phyloP scores from a whole-genome alignment of 2,113 vertebrate genomes.

The Nothobranchius kuhntae region DNA sequence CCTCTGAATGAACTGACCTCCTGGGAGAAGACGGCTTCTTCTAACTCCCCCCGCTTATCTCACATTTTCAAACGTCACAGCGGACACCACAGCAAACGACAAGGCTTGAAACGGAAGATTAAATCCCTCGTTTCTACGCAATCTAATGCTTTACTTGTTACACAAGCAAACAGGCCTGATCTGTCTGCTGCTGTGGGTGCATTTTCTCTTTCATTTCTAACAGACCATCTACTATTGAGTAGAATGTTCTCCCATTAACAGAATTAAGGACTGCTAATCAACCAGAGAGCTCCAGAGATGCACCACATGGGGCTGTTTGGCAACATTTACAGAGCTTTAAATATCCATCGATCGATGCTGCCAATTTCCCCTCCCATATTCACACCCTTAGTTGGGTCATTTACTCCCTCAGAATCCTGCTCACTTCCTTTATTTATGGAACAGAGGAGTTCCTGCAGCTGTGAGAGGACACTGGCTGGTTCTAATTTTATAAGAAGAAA shows the following conservation, averaged over 20 bases:
- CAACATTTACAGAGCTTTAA: constrained; percentile 55
- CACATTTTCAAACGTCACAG: constrained; percentile 59
- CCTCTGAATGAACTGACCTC: constrained; percentile 73
- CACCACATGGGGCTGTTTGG: constrained; percentile 28
- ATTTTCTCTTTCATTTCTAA: constrained; percentile 7
- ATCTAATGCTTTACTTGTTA: constrained; percentile 16
- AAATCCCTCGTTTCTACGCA: background rate
- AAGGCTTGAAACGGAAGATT: constrained; percentile 32
- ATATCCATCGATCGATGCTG: constrained; percentile 55
- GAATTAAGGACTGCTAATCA: constrained; percentile 9
- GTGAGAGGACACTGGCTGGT: constrained; percentile 36
- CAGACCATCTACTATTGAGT: too few relatives aligned
- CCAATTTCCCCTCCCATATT: constrained; percentile 35
- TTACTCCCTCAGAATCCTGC: constrained; percentile 19
- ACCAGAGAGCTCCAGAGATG: constrained; percentile 38
- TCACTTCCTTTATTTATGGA: constrained; percentile 69
- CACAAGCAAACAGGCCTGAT: constrained; percentile 26
- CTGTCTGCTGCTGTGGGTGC: constrained; percentile 11
- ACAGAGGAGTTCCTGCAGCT: constrained; percentile 59
- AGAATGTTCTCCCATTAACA: constrained; percentile 9
- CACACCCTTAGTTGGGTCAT: constrained; percentile 31
- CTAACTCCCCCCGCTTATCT: constrained; percentile 59
- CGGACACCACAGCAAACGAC: constrained; percentile 28
- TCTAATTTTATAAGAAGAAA: constrained; percentile 52
- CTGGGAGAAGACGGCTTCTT: constrained; percentile 50